Conservation (phyloP, 2,113 vertebrate species). For the Cyprinodon variegatus region DNA sequence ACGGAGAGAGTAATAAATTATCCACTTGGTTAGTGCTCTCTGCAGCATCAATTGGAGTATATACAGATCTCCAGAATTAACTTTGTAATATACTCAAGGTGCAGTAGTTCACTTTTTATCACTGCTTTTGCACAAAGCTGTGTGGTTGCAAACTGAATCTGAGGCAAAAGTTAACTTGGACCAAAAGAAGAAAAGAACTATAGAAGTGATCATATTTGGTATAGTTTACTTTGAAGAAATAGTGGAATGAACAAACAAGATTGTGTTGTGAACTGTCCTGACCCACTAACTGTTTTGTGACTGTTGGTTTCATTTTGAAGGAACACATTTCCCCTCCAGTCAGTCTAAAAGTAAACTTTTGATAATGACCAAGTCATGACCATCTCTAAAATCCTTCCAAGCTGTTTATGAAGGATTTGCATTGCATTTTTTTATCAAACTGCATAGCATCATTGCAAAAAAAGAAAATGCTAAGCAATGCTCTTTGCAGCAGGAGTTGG, state of each 20-base stretch:
- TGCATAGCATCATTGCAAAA: conserved; percentile 29
- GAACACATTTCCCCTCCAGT: conserved; percentile 23
- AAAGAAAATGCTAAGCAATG: conserved; percentile 44
- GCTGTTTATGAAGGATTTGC: conserved; percentile 42
- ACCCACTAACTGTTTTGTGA: background rate
- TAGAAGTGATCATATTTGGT: background rate
- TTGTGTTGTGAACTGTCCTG: background rate
- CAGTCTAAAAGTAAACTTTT: conserved; percentile 22
- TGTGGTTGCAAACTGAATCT: background rate
- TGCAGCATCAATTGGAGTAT: background rate
- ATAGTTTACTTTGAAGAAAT: background rate
- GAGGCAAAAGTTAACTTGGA: background rate
- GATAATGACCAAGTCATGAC: background rate
- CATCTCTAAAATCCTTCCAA: background rate
- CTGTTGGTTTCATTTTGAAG: background rate
- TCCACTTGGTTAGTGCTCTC: background rate
- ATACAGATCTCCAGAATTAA: background rate
- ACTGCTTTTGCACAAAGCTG: background rate
- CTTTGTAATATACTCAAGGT: background rate
- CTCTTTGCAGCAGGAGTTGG: conserved; percentile 38
- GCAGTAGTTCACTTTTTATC: background rate
- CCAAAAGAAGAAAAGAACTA: background rate
- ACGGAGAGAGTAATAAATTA: background rate
- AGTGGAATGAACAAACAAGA: background rate
- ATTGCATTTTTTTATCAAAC: conserved; percentile 44